These are phyloP conservation scores for Phalangium opilio DNA, from an alignment of 2,888 invertebrate species.

Conservation along the genomic window DNA sequence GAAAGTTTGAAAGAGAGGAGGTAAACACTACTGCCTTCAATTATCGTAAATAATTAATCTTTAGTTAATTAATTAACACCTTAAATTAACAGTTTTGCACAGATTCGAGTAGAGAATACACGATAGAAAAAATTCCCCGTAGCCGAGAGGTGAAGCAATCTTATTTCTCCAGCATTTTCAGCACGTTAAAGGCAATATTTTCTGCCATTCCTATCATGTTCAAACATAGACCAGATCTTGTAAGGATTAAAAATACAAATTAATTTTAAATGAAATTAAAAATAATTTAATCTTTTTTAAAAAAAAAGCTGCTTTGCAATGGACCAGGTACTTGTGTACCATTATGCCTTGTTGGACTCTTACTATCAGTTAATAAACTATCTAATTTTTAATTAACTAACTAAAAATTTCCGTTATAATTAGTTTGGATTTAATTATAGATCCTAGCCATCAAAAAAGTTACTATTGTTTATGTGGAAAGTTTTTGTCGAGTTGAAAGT, in stretches of 20 bases:
- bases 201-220: slow-evolving; percentile 51
- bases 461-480: slow-evolving; percentile 80
- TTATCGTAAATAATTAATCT: neutral
- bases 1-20: slow-evolving; percentile 28
- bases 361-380: slow-evolving; percentile 33
- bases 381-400: no score
- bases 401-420: no score
- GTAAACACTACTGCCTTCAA: slow-evolving; percentile 23
- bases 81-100: slow-evolving; percentile 1
- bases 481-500: slow-evolving; percentile 77
- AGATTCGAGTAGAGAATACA: slow-evolving; percentile 1
- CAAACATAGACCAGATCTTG: slow-evolving; percentile 53
- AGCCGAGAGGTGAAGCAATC: slow-evolving; percentile 78
- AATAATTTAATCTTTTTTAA: slow-evolving; percentile 16
- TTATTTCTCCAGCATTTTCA: slow-evolving; percentile 57
- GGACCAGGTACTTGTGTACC: slow-evolving; percentile 96
- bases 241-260: no score
- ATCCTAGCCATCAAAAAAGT: slow-evolving; percentile 44
- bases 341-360: slow-evolving; percentile 58
- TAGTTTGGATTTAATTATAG: slow-evolving; percentile 21
- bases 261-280: no score
- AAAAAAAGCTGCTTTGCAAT: slow-evolving; percentile 64
- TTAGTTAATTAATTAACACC: no score
- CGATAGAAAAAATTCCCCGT: slow-evolving; percentile 14
- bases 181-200: slow-evolving; percentile 57